Evolutionary conservation across 2,888 invertebrate genomes (phyloP), one percentile per base, ranked within the genome.

Genomic region (Onthophagus sagittarius): DNA sequence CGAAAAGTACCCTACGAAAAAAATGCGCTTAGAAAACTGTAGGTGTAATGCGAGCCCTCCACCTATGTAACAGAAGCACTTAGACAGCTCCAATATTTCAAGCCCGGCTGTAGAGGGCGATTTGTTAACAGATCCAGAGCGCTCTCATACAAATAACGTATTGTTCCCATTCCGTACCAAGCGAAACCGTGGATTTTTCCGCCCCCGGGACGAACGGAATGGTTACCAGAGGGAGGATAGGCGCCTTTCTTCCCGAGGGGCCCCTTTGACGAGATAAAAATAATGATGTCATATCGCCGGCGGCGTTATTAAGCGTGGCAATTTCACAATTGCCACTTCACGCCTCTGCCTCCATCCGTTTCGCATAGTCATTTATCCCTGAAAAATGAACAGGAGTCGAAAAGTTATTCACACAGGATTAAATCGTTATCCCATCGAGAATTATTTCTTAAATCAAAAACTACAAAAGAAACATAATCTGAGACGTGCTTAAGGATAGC

Each of bases 91-190:
- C 39, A 53, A 53, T 53, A 53, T 53, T 53, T 53, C 39, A 53
- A 2, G 39, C 39, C 9, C 6, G 9, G 71, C 15, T 15, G 71
- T 15, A 62, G 15, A 71, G 62, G 62, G 71, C 71, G 31, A 71
- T 71, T 63, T 63, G 63, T 71, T 71, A 71, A 71, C 63, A 71
- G 71, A 71, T 71, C 71, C 64, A 15, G 62, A 62, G 62, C 63
- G 15, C 31, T 71, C 71, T 67, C 67, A 67, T 67, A 67, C 67
- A 67, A 67, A 67, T 67, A 67, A 67, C 67, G 32, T 67, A 67
- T 67, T 67, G 67, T 67, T 67, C 67, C 67, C 67, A 67, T 67
- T 67, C 23, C 67, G 31, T n/a, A 64, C 23, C 15, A 64, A 32
- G 67, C 32, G 67, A 23, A 23, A 15, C 31, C 23, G 32, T n/a